A percentile compares a stretch with the other conserved stretches of the same genome.
These are phyloP conservation scores for Platichthys flesus DNA, from an alignment of 2,113 vertebrate species.

Conservation along the genomic window DNA sequence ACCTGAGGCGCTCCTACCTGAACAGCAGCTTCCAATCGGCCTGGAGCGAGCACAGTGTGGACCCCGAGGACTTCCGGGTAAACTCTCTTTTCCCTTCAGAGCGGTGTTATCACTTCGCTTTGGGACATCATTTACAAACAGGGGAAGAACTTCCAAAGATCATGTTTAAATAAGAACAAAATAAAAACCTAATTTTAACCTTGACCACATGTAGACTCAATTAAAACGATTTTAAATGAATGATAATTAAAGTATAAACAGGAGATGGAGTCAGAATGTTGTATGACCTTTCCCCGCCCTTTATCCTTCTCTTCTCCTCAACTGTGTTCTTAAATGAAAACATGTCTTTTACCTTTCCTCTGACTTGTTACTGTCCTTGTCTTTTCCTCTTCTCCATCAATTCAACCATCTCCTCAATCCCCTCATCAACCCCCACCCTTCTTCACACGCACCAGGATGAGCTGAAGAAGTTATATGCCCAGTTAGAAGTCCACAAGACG, in stretches of 20 bases:
- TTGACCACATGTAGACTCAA: constrained; percentile 1
- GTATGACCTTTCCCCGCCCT: constrained; percentile 37
- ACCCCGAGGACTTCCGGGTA: constrained; percentile 97
- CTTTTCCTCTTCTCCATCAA: constrained; percentile 47
- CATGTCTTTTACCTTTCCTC: constrained; percentile 43
- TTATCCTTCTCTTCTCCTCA: constrained; percentile 42
- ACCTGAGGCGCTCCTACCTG: constrained; percentile 87
- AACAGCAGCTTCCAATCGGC: constrained; percentile 92
- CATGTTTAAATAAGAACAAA: constrained; percentile 36
- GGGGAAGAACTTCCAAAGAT: constrained; percentile 44
- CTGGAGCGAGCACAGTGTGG: constrained; percentile 93
- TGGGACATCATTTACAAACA: constrained; percentile 29
- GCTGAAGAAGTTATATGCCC: constrained; percentile 93
- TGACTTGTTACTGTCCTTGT: constrained; percentile 51
- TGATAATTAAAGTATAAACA: constrained; percentile 38
- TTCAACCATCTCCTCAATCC: constrained; percentile 47
- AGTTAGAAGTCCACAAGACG: constrained; percentile 91
- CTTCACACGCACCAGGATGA: constrained; percentile 85
- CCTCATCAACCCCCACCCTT: constrained; percentile 35
- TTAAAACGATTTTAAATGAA: constrained; percentile 40
- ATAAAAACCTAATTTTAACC: constrained; percentile 35
- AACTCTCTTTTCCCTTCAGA: constrained; percentile 50
- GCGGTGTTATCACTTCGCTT: constrained; percentile 40
- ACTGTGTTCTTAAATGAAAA: constrained; percentile 33
- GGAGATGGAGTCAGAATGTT: constrained; percentile 16